Percentiles rank a stretch among this genome's conserved stretches.
These are phyloP conservation scores for Zygogramma bicolorata DNA, from an alignment of 2,888 invertebrate species.

Conservation along the genomic window DNA sequence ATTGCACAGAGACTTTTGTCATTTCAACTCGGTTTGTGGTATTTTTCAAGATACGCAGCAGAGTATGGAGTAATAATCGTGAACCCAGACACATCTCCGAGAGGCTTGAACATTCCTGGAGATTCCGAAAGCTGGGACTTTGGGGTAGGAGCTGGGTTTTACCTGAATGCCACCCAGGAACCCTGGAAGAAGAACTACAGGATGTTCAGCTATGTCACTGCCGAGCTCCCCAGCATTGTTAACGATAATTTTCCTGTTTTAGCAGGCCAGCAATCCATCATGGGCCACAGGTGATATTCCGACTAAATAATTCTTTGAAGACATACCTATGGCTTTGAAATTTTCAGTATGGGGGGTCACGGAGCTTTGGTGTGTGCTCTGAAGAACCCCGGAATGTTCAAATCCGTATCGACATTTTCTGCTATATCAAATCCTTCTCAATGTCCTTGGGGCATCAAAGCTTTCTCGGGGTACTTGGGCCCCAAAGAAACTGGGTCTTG, in stretches of 20 bases:
- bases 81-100: slow-evolving; percentile 96
- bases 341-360: slow-evolving; percentile 97
- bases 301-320: not conserved
- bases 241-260: slow-evolving; percentile 79
- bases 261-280: slow-evolving; percentile 77
- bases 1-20: not conserved
- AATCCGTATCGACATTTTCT: slow-evolving; percentile 93
- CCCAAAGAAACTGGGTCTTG: slow-evolving; percentile 74
- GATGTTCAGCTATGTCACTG: slow-evolving; percentile 96
- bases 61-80: slow-evolving; percentile 89
- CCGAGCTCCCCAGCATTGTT: slow-evolving; percentile 83
- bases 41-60: slow-evolving; percentile 77
- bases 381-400: slow-evolving; percentile 90
- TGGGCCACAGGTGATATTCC: slow-evolving; percentile 78
- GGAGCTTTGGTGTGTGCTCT: slow-evolving; percentile 92
- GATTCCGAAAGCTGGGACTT: slow-evolving; percentile 95
- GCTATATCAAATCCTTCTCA: slow-evolving; percentile 91
- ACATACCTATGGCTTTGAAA: not conserved
- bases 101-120: slow-evolving; percentile 89
- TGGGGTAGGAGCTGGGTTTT: slow-evolving; percentile 96
- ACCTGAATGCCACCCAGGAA: slow-evolving; percentile 90
- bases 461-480: slow-evolving; percentile 85
- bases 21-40: not conserved
- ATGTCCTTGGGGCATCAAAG: slow-evolving; percentile 91
- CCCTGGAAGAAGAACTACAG: slow-evolving; percentile 94